Evolutionary conservation across 2,113 vertebrate species (phyloP).

Genomic region (Notarius quadriscutis): DNA sequence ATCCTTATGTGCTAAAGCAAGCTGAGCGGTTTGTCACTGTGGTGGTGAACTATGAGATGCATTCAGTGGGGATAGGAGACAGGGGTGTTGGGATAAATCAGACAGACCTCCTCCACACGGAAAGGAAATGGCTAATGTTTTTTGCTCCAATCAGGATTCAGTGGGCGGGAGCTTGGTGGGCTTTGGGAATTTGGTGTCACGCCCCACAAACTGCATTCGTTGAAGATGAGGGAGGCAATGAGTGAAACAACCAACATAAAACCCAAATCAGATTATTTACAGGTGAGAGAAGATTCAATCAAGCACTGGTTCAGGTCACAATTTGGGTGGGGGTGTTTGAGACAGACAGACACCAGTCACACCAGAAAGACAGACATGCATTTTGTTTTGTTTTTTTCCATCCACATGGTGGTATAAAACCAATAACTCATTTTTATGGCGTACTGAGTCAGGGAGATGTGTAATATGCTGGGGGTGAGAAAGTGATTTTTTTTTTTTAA

Average conservation of each 20-base stretch:
- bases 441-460: not conserved
- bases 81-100: not conserved
- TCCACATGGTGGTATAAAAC: conserved; percentile 38
- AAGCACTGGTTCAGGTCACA: conserved; percentile 60
- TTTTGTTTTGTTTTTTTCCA: conserved; percentile 11
- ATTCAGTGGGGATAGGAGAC: not conserved
- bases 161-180: not conserved
- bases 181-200: conserved; percentile 42
- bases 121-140: not conserved
- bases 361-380: conserved; percentile 47
- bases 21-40: not conserved
- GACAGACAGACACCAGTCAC: conserved; percentile 49
- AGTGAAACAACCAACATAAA: conserved; percentile 74
- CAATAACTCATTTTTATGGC: not conserved
- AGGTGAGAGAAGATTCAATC: conserved; percentile 65
- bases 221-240: conserved; percentile 60
- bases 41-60: not conserved
- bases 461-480: not conserved
- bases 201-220: not conserved
- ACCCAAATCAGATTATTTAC: conserved; percentile 77
- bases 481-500: not conserved
- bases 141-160: not conserved
- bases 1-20: not conserved
- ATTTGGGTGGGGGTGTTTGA: too few relatives aligned
- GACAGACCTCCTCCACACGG: conserved; percentile 24